Conservation (phyloP, 2,888 invertebrate species). For the Tryphoninae sp. region DNA sequence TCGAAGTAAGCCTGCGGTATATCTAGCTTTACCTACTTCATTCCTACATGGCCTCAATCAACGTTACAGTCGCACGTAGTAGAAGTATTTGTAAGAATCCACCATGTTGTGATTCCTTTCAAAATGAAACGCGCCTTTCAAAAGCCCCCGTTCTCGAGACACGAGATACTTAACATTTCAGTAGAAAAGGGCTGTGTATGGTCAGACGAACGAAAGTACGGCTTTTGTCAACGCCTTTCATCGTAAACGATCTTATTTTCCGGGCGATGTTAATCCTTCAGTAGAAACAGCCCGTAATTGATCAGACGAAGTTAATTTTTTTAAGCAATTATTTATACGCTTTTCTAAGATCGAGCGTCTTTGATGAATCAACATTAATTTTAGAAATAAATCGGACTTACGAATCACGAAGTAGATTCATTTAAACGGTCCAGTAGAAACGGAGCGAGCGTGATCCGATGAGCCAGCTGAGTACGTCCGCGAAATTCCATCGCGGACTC, state of each 20-base stretch:
- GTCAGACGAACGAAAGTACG: not conserved
- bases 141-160: not conserved
- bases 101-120: not conserved
- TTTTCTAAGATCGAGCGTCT: not conserved
- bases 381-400: not conserved
- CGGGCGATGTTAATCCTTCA: not conserved
- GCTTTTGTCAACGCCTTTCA: no score
- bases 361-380: not conserved
- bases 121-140: not conserved
- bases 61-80: conserved; percentile 7
- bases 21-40: no score
- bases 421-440: conserved; percentile 23
- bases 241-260: no score
- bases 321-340: not conserved
- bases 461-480: not conserved
- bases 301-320: not conserved
- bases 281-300: conserved; percentile 10
- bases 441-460: conserved; percentile 43
- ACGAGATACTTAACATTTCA: not conserved
- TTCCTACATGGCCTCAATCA: conserved; percentile 27
- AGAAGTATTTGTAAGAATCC: not conserved
- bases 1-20: not conserved
- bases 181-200: not conserved
- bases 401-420: not conserved
- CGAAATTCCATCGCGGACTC: conserved; percentile 18